Conservation (phyloP, 2,888 invertebrate species). For the Cordilura impudica region DNA sequence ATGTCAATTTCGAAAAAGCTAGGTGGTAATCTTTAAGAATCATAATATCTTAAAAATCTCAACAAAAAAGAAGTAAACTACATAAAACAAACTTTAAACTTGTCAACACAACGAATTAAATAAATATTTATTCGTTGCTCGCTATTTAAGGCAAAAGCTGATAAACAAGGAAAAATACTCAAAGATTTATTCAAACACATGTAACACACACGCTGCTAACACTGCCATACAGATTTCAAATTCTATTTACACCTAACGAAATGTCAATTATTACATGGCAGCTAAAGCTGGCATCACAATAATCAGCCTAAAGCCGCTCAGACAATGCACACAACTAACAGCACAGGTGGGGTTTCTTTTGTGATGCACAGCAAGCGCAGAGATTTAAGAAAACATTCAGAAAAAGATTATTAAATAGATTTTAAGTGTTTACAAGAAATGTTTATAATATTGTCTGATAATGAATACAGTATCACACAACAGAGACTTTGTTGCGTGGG, state of each 20-base stretch:
- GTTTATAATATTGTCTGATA: neutral
- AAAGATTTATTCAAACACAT: no score
- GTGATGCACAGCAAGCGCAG: neutral
- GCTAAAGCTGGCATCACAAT: neutral
- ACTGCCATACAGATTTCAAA: no score
- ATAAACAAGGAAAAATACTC: neutral
- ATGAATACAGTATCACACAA: neutral
- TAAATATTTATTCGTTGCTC: neutral
- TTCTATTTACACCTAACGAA: neutral
- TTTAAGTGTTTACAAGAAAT: neutral
- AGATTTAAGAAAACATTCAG: neutral
- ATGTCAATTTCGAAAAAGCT: neutral
- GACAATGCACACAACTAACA: neutral
- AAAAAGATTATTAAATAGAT: neutral
- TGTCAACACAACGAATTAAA: neutral
- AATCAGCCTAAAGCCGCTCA: neutral
- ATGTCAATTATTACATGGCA: neutral
- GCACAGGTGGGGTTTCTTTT: neutral
- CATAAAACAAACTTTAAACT: neutral
- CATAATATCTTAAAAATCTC: neutral
- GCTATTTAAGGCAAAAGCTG: neutral
- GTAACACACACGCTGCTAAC: no score
- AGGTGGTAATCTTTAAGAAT: neutral
- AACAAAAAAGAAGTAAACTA: neutral
- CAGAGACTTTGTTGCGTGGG: neutral